A percentile compares a stretch with the other conserved stretches of the same genome.
phyloP scores from a whole-genome alignment of 2,797 vertebrate species.

The Gastrophryne carolinensis region DNA sequence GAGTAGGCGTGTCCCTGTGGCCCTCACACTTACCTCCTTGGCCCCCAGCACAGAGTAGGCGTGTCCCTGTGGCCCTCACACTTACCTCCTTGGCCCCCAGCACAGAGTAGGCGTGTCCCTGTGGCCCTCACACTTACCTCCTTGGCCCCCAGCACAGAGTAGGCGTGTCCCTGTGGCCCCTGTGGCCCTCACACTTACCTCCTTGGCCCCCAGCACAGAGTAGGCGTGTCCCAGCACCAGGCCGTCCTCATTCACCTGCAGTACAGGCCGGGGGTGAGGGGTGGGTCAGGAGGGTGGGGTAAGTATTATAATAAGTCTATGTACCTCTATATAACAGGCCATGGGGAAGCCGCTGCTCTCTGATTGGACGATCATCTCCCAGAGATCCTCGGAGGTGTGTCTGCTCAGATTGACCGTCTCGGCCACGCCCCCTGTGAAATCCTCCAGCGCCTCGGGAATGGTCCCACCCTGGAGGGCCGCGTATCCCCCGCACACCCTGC shows the following conservation, averaged over 20 bases:
- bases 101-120: slow-evolving; percentile 79
- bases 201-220: slow-evolving; percentile 72
- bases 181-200: neutral
- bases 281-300: neutral
- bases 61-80: slow-evolving; percentile 60
- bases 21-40: slow-evolving; percentile 49
- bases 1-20: slow-evolving; percentile 76
- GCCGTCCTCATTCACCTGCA: slow-evolving; percentile 67
- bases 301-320: neutral
- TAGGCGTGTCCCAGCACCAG: slow-evolving; percentile 78
- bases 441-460: slow-evolving; percentile 80
- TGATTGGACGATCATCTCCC: slow-evolving; percentile 68
- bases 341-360: slow-evolving; percentile 70
- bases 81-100: slow-evolving; percentile 63
- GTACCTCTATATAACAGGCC: slow-evolving; percentile 77
- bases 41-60: slow-evolving; percentile 77
- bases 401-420: slow-evolving; percentile 62
- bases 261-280: slow-evolving; percentile 58
- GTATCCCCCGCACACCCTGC: slow-evolving; percentile 73
- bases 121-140: slow-evolving; percentile 30
- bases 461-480: slow-evolving; percentile 75
- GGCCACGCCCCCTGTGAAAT: slow-evolving; percentile 79
- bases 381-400: slow-evolving; percentile 66
- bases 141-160: slow-evolving; percentile 73
- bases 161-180: slow-evolving; percentile 68